A percentile compares a stretch with the other conserved stretches of the same genome.
Evolutionary conservation across 1,140 invertebrate species (phyloP).

Genomic region (Temnothorax nylanderi): DNA sequence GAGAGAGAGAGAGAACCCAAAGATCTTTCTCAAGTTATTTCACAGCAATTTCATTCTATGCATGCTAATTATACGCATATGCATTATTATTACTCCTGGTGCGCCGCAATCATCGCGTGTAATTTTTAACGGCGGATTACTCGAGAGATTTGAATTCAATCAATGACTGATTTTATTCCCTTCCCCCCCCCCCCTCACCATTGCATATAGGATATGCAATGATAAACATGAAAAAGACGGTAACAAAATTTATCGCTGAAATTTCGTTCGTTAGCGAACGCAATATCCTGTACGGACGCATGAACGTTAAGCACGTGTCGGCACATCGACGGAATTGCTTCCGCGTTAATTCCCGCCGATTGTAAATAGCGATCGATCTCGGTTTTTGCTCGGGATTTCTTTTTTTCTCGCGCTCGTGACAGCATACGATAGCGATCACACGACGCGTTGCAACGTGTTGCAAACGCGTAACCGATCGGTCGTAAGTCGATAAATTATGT

Average conservation of each 20-base stretch:
- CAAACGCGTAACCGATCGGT: constrained; percentile 39
- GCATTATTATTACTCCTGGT: not conserved
- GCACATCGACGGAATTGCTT: constrained; percentile 21
- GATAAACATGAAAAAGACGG: too few species aligned
- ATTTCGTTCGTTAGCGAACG: constrained; percentile 3
- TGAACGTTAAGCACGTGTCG: constrained; percentile 25
- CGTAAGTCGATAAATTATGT: constrained; percentile 53
- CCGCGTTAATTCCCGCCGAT: not conserved
- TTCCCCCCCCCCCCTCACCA: too few species aligned
- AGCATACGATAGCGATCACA: constrained; percentile 31
- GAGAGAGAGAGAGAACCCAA: not conserved
- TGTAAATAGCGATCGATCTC: constrained; percentile 27
- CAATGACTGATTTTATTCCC: not conserved
- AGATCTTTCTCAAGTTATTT: not conserved
- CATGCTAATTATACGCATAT: not conserved
- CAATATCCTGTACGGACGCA: not conserved
- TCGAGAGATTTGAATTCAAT: not conserved
- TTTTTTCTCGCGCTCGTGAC: not conserved
- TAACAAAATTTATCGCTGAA: not conserved
- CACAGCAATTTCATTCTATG: not conserved
- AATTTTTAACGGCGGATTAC: not conserved
- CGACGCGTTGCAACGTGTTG: not conserved
- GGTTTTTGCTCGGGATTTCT: not conserved
- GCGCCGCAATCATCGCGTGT: not conserved
- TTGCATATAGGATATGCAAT: not conserved